Conservation (phyloP, 2,797 vertebrate genomes). For the Todus mexicanus region DNA sequence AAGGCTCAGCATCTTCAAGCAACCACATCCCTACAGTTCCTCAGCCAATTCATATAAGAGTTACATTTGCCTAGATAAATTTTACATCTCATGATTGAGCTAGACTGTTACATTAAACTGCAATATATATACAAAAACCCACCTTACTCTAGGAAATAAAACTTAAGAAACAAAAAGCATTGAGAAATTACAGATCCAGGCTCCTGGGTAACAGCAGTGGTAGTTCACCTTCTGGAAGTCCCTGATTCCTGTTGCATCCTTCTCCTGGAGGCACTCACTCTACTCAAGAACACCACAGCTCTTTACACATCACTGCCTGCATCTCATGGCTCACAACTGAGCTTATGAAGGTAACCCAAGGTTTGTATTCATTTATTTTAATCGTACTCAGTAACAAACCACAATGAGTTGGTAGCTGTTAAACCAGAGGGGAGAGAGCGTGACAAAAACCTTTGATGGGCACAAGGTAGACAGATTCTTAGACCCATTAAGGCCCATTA, state of each 20-base stretch:
- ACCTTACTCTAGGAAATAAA: neutral
- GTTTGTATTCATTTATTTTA: neutral
- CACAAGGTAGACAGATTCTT: neutral
- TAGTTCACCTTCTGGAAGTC: neutral
- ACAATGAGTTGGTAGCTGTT: neutral
- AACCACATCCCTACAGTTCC: neutral
- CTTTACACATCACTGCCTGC: neutral
- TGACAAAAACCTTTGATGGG: neutral
- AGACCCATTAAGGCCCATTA: neutral
- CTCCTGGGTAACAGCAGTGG: neutral
- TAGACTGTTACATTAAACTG: neutral
- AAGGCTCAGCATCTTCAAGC: neutral
- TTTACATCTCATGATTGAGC: neutral
- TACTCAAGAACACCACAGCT: neutral
- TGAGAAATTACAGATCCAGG: neutral
- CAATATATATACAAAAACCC: neutral
- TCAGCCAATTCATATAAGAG: neutral
- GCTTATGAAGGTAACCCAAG: neutral
- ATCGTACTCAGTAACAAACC: neutral
- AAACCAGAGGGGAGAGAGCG: rapidly evolving
- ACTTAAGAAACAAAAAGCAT: neutral
- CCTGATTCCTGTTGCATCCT: neutral
- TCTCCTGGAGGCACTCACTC: neutral
- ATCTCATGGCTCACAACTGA: neutral
- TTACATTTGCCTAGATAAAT: neutral